These are phyloP conservation scores for Pipistrellus kuhlii DNA, from an alignment of 2,797 vertebrate species.

Conservation along the genomic window DNA sequence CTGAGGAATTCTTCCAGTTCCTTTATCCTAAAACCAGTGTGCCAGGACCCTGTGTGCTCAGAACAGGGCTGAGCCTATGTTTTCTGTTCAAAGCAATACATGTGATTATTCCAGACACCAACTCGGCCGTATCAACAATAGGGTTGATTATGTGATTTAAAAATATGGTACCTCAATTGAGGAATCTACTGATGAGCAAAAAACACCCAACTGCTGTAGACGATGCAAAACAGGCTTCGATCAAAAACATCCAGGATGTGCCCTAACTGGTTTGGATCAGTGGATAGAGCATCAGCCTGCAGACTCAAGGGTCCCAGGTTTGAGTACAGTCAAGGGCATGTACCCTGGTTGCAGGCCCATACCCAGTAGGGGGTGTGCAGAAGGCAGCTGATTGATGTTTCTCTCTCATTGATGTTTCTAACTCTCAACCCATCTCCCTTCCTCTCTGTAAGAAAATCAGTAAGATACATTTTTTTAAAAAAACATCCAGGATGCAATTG, in stretches of 20 bases:
- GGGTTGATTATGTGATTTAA: slow-evolving; percentile 89
- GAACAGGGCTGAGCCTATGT: slow-evolving; percentile 93
- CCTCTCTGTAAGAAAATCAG: no score
- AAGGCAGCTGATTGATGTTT: no score
- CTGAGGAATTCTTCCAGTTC: slow-evolving; percentile 96
- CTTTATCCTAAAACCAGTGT: slow-evolving; percentile 98
- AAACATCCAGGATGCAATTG: slow-evolving; percentile 86
- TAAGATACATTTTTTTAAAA: no score
- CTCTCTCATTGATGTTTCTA: no score
- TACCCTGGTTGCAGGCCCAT: no score
- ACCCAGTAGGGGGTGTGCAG: no score
- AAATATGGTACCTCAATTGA: slow-evolving; percentile 92
- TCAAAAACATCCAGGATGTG: slow-evolving; percentile 83
- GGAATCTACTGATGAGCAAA: slow-evolving; percentile 93
- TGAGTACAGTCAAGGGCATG: no score
- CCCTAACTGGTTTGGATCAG: no score
- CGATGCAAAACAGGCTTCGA: slow-evolving; percentile 87
- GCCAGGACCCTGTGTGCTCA: slow-evolving; percentile 97
- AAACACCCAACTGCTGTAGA: slow-evolving; percentile 85
- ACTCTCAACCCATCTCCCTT: no score
- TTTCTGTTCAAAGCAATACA: slow-evolving; percentile 97
- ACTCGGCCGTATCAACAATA: slow-evolving; percentile 86
- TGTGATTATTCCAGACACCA: slow-evolving; percentile 93
- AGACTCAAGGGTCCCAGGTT: no score
- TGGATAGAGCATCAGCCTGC: no score